Conservation (phyloP, 2,113 vertebrate genomes). For the Gulo gulo region DNA sequence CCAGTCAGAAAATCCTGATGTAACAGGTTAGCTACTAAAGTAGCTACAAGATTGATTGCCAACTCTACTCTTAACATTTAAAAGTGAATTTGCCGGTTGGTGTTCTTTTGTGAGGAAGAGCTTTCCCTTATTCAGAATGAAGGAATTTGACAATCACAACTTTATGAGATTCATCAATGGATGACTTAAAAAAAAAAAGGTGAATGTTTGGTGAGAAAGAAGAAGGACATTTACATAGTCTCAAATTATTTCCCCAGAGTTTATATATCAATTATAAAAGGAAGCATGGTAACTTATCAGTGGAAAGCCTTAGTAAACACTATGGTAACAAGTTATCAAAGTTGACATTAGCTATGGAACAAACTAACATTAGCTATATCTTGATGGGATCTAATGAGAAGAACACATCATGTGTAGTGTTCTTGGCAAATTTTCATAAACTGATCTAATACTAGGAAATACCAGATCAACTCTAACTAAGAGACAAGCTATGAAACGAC, state of each 20-base stretch:
- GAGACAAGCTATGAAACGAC: background rate
- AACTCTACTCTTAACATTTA: background rate
- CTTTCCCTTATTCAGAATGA: background rate
- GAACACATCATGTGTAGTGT: background rate
- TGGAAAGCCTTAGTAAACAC: background rate
- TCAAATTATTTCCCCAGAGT: background rate
- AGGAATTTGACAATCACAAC: background rate
- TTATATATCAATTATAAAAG: conserved; percentile 3
- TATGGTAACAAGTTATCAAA: background rate
- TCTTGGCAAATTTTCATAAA: background rate
- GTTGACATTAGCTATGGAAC: background rate
- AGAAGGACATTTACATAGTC: background rate
- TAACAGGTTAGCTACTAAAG: background rate
- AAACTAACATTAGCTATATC: background rate
- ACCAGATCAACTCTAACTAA: background rate
- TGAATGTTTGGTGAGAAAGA: conserved; percentile 18
- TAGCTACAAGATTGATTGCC: background rate
- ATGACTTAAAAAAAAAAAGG: background rate
- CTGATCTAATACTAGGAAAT: background rate
- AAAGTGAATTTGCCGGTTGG: conserved; percentile 16
- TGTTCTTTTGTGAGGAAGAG: background rate
- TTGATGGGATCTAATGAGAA: background rate
- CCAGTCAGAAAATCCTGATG: background rate
- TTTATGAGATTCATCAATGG: background rate
- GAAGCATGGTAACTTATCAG: background rate